These are phyloP conservation scores for Scrobipalpa atriplicella DNA, from an alignment of 2,888 invertebrate species.

Conservation along the genomic window DNA sequence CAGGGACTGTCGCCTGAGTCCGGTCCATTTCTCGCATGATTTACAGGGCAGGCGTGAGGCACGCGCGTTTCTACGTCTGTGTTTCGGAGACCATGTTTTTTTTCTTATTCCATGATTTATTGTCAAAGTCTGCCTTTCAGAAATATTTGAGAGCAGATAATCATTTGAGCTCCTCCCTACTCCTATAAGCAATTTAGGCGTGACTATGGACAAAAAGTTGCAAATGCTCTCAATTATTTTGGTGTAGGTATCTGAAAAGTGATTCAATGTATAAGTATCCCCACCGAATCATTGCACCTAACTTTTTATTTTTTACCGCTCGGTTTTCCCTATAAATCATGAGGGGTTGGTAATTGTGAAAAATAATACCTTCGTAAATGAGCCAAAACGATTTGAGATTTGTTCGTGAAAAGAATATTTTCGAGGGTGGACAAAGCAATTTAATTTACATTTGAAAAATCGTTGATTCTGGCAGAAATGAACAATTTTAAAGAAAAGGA, in stretches of 20 bases:
- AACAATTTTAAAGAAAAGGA: no score
- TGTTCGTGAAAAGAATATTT: constrained; percentile 56
- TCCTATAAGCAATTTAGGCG: not conserved
- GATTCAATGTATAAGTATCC: no score
- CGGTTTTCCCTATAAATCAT: constrained; percentile 60
- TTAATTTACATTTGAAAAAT: not conserved
- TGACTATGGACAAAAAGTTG: not conserved
- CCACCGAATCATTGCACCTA: constrained; percentile 40
- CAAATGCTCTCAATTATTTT: no score
- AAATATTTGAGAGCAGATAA: not conserved
- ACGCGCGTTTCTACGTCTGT: constrained; percentile 36
- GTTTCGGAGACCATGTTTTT: not conserved
- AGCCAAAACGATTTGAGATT: constrained; percentile 54
- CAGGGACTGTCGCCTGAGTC: constrained; percentile 35
- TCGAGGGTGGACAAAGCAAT: constrained; percentile 38
- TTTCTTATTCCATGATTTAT: no score
- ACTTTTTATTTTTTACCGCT: constrained; percentile 60
- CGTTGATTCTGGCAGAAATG: not conserved
- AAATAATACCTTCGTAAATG: constrained; percentile 61
- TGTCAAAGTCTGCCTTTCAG: not conserved
- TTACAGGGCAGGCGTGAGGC: constrained; percentile 54
- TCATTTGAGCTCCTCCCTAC: not conserved
- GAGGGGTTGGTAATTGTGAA: constrained; percentile 65
- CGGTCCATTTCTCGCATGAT: constrained; percentile 52
- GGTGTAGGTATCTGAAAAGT: no score